A percentile compares a stretch with the other conserved stretches of the same genome.
Conservation (phyloP, 2,113 vertebrate species). For the Lampris megalopsis region DNA sequence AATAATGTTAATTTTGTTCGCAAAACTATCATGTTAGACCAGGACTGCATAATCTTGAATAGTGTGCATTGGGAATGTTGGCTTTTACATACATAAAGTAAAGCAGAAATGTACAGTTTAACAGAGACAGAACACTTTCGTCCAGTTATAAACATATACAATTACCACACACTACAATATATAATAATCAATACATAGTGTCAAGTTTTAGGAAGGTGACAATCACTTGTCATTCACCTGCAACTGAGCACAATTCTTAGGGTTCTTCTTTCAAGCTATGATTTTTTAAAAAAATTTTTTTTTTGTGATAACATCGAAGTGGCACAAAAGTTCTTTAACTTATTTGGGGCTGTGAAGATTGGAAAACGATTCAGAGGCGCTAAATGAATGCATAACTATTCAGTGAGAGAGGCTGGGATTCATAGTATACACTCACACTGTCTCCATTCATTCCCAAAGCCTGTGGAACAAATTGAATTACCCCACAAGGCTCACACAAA, state of each 20-base stretch:
- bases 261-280: not conserved
- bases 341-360: conserved; percentile 32
- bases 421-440: conserved; percentile 53
- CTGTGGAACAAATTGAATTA: conserved; percentile 68
- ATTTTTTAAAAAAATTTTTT: not conserved
- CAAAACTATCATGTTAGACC: no score
- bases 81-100: no score
- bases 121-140: no score
- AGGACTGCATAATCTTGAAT: no score
- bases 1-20: no score
- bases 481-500: conserved; percentile 57
- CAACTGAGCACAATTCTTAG: not conserved
- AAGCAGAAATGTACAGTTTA: no score
- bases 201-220: not conserved
- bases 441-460: conserved; percentile 66
- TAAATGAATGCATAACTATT: conserved; percentile 66
- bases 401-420: conserved; percentile 43
- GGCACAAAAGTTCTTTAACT: conserved; percentile 27
- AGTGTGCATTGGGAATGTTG: no score
- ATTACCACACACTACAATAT: no score
- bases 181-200: not conserved
- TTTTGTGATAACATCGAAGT: not conserved
- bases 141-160: no score
- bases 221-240: not conserved
- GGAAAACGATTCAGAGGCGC: conserved; percentile 18